Conservation (phyloP, 2,113 vertebrate genomes). For the Tringa solitaria region DNA sequence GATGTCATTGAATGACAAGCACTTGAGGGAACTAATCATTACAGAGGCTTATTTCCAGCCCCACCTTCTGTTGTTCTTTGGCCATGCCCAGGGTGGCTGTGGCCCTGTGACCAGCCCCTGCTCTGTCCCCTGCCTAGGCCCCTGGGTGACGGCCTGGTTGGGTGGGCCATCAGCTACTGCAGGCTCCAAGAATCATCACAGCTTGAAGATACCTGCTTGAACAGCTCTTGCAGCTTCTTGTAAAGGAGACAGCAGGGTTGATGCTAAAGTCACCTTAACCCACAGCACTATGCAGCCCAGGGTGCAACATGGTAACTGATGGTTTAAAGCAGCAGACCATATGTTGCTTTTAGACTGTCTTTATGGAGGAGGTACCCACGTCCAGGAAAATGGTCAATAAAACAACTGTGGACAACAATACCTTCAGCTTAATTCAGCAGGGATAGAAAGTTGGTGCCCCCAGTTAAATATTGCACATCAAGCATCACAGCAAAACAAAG, state of each 20-base stretch:
- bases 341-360: not conserved
- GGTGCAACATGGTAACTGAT: fast-evolving
- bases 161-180: fast-evolving
- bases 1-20: not conserved
- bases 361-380: not conserved
- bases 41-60: not conserved
- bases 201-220: not conserved
- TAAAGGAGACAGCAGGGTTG: not conserved
- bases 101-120: not conserved
- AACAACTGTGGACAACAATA: not conserved
- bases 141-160: fast-evolving
- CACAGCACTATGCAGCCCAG: fast-evolving
- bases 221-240: not conserved
- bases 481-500: not conserved
- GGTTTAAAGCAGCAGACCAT: not conserved
- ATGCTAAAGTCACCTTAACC: not conserved
- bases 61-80: not conserved
- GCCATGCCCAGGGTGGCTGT: not conserved
- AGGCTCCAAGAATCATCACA: not conserved
- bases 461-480: not conserved
- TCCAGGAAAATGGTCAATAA: not conserved
- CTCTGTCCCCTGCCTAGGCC: not conserved
- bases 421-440: not conserved
- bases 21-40: not conserved
- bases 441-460: not conserved